These are phyloP conservation scores for Aphyosemion australe DNA, from an alignment of 2,113 vertebrate species.

Conservation along the genomic window DNA sequence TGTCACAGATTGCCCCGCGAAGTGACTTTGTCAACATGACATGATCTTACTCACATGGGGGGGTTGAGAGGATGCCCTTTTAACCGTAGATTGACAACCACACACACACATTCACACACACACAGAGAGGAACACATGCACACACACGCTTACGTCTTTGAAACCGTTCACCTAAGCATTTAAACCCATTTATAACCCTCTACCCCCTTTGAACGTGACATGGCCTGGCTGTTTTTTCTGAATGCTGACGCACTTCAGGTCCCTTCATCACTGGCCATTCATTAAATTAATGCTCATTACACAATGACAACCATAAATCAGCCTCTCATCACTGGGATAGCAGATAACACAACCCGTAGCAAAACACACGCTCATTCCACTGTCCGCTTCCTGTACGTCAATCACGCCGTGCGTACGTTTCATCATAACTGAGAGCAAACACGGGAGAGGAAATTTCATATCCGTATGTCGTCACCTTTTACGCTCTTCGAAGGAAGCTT, in stretches of 20 bases:
- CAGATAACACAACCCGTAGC: constrained; percentile 69
- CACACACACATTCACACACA: constrained; percentile 28
- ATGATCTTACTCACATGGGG: constrained; percentile 51
- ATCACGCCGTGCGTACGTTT: constrained; percentile 63
- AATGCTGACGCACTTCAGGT: constrained; percentile 74
- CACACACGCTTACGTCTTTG: constrained; percentile 68
- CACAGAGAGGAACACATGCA: constrained; percentile 18
- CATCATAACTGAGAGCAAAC: constrained; percentile 69
- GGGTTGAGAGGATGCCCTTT: constrained; percentile 52
- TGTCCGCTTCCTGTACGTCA: constrained; percentile 71
- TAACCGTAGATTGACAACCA: constrained; percentile 44
- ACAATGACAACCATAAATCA: constrained; percentile 66
- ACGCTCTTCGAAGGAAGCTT: constrained; percentile 48
- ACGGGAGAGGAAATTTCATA: constrained; percentile 74
- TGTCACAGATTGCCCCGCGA: constrained; percentile 44
- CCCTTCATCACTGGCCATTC: constrained; percentile 59
- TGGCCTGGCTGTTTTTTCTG: constrained; percentile 49
- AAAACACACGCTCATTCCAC: constrained; percentile 40
- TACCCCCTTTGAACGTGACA: constrained; percentile 54
- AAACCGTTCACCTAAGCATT: constrained; percentile 41
- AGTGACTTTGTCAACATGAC: constrained; percentile 50
- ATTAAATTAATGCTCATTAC: constrained; percentile 75
- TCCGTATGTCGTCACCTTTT: constrained; percentile 67
- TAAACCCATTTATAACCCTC: constrained; percentile 68
- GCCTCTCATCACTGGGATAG: constrained; percentile 59